These are phyloP conservation scores for Ctenopoma multispine DNA, from an alignment of 2,797 vertebrate genomes.

Conservation along the genomic window DNA sequence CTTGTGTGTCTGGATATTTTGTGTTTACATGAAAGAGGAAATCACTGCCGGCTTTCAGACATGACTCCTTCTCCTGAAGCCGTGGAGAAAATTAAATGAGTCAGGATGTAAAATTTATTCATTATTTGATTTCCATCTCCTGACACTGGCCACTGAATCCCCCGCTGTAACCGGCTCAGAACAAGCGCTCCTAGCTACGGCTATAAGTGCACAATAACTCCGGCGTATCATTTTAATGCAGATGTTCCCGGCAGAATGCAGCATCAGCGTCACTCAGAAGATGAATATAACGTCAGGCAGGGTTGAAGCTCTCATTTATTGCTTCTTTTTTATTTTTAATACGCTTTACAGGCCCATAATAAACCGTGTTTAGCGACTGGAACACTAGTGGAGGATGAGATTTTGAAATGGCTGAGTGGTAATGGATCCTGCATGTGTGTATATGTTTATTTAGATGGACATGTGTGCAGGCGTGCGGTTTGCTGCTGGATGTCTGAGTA, in stretches of 20 bases:
- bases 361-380: slow-evolving; percentile 12
- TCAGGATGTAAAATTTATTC: slow-evolving; percentile 68
- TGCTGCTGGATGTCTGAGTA: neutral
- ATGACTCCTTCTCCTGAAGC: slow-evolving; percentile 40
- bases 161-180: slow-evolving; percentile 38
- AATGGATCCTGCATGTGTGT: slow-evolving; percentile 7
- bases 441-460: neutral
- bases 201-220: slow-evolving; percentile 74
- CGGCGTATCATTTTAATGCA: slow-evolving; percentile 76
- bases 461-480: neutral
- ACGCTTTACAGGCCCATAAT: slow-evolving; percentile 6
- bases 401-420: slow-evolving; percentile 10
- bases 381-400: neutral
- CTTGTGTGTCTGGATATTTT: neutral
- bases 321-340: slow-evolving; percentile 5
- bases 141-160: slow-evolving; percentile 41
- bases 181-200: slow-evolving; percentile 42
- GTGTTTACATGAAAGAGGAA: slow-evolving; percentile 53
- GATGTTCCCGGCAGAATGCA: slow-evolving; percentile 40
- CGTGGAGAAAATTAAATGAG: slow-evolving; percentile 67
- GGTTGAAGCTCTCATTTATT: slow-evolving; percentile 8
- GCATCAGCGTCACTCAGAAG: neutral
- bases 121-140: slow-evolving; percentile 78
- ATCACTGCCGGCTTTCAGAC: slow-evolving; percentile 35
- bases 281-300: slow-evolving; percentile 11